These are phyloP conservation scores for Thymelicus sylvestris DNA, from an alignment of 2,888 invertebrate species.

Conservation along the genomic window DNA sequence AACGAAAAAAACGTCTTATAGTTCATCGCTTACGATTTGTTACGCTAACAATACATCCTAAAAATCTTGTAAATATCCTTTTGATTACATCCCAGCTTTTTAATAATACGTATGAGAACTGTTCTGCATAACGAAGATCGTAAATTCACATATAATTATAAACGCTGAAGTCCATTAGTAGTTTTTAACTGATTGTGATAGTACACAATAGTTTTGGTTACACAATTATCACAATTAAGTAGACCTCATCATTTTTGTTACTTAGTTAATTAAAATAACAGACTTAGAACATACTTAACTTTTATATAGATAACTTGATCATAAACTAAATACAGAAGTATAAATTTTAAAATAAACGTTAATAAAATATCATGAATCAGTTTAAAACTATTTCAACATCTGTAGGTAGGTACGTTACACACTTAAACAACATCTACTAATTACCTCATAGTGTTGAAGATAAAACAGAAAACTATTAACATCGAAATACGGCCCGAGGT, in stretches of 20 bases:
- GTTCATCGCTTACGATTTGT: neutral
- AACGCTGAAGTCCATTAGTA: neutral
- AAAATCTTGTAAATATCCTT: neutral
- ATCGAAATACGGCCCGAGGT: constrained; percentile 10
- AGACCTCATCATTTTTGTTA: no score
- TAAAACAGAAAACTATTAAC: neutral
- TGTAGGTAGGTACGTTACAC: no score
- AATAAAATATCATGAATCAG: no score
- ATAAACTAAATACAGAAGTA: no score
- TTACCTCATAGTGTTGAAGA: no score
- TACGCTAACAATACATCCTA: neutral
- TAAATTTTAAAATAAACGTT: no score
- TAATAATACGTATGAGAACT: constrained; percentile 7
- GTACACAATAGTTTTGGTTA: neutral
- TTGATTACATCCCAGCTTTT: neutral
- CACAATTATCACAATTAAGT: neutral
- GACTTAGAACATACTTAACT: no score
- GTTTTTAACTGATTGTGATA: neutral
- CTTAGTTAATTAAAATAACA: no score
- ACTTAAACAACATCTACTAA: no score
- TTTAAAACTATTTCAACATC: no score
- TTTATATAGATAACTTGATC: no score
- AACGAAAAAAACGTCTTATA: neutral
- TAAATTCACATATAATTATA: constrained; percentile 12
- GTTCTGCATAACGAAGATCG: constrained; percentile 8